Percentiles rank a stretch among this genome's conserved stretches.
phyloP scores from a whole-genome alignment of 1,140 invertebrate species.

The Aphelinus atriplicis region DNA sequence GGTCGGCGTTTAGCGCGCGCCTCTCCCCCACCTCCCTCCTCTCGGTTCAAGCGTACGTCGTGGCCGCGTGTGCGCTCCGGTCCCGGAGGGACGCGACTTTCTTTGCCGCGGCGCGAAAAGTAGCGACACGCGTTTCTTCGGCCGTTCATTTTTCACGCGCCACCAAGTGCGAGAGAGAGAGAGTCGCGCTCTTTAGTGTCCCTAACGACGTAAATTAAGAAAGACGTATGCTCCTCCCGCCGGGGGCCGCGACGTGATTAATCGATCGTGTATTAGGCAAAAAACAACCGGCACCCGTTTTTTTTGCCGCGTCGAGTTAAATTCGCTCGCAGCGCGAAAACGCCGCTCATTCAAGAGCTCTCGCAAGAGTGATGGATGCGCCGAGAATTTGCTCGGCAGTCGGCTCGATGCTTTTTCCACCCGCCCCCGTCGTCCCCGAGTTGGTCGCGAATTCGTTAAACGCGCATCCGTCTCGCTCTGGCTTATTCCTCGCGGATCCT shows the following conservation, averaged over 20 bases:
- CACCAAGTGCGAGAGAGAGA: not conserved
- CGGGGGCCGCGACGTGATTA: not conserved
- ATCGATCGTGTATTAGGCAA: conserved; percentile 16
- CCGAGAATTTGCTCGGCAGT: too few relatives aligned
- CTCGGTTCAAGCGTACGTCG: not conserved
- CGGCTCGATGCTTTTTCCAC: too few relatives aligned
- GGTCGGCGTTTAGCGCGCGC: not conserved
- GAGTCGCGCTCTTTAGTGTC: not conserved
- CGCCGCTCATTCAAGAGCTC: too few relatives aligned
- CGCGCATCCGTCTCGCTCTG: too few relatives aligned
- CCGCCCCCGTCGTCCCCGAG: too few relatives aligned
- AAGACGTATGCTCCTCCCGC: not conserved
- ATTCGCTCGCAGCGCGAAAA: too few relatives aligned
- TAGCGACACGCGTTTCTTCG: not conserved
- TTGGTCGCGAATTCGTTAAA: too few relatives aligned
- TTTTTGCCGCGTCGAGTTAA: too few relatives aligned
- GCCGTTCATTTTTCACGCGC: conserved; percentile 12
- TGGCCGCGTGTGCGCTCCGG: too few relatives aligned
- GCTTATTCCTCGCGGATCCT: too few relatives aligned
- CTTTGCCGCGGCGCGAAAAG: not conserved
- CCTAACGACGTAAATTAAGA: conserved; percentile 23
- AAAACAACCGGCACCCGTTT: not conserved
- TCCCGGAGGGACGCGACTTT: not conserved
- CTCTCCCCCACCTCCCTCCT: not conserved
- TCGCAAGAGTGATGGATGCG: too few relatives aligned